Percentiles rank a stretch among this genome's conserved stretches.
These are phyloP conservation scores for Chrysotoxum bicinctum DNA, from an alignment of 2,888 invertebrate species.

Conservation along the genomic window DNA sequence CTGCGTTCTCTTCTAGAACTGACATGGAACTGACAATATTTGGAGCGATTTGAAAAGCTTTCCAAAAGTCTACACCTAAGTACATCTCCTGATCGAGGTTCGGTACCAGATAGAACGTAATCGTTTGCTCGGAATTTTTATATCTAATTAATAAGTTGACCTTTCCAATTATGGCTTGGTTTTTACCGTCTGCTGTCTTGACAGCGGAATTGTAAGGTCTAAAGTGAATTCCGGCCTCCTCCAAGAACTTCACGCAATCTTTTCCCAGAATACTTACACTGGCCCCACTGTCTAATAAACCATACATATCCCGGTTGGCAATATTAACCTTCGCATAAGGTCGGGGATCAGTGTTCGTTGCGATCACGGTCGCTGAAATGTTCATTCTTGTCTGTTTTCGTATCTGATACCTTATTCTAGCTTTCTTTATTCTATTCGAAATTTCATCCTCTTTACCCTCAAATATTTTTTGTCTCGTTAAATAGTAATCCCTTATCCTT, in stretches of 20 bases:
- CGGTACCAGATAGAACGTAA: constrained; percentile 36
- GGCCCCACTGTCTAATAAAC: neutral
- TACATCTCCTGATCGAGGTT: constrained; percentile 37
- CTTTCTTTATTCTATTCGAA: neutral
- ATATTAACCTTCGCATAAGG: neutral
- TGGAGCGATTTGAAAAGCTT: constrained; percentile 3
- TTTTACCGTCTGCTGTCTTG: constrained; percentile 36
- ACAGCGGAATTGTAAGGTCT: neutral
- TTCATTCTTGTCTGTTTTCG: neutral
- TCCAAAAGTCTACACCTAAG: constrained; percentile 51
- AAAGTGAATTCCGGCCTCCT: neutral
- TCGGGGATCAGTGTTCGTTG: neutral
- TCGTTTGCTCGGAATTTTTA: neutral
- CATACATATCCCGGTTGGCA: neutral
- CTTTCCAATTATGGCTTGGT: too few relatives aligned
- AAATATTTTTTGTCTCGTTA: too few relatives aligned
- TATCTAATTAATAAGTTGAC: too few relatives aligned
- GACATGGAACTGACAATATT: too few relatives aligned
- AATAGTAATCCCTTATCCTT: too few relatives aligned
- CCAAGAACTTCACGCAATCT: neutral
- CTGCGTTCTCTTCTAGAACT: too few relatives aligned
- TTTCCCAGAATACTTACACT: too few relatives aligned
- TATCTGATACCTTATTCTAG: neutral
- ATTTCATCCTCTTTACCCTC: too few relatives aligned
- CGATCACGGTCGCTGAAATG: neutral